A percentile compares a stretch with the other conserved stretches of the same genome.
Evolutionary conservation across 2,888 invertebrate genomes (phyloP).

Genomic region (Agonopterix alstromeriana): DNA sequence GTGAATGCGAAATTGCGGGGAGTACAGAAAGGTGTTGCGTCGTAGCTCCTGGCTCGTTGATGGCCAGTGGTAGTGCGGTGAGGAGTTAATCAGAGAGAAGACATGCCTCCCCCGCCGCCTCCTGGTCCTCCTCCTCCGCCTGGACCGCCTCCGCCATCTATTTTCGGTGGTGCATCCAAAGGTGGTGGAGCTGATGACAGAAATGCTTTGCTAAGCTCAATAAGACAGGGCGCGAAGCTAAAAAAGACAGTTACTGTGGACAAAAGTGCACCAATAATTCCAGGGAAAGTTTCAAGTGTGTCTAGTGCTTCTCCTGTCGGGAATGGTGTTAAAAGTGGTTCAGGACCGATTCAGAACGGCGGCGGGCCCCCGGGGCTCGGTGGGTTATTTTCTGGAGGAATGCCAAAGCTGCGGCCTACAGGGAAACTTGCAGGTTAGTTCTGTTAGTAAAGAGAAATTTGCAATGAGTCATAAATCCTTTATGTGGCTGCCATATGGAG

Average conservation of each 20-base stretch:
- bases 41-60: constrained; percentile 16
- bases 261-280: constrained; percentile 88
- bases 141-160: constrained; percentile 75
- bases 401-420: constrained; percentile 87
- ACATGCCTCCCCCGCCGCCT: constrained; percentile 79
- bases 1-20: constrained; percentile 30
- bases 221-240: constrained; percentile 87
- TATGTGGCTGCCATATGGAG: too few relatives aligned
- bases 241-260: constrained; percentile 94
- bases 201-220: constrained; percentile 86
- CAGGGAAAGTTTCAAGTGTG: constrained; percentile 75
- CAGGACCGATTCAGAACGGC: constrained; percentile 56
- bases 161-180: constrained; percentile 61
- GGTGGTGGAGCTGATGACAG: constrained; percentile 76
- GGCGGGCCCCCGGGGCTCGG: constrained; percentile 72
- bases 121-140: constrained; percentile 82
- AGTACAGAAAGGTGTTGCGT: constrained; percentile 17
- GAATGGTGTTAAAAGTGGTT: constrained; percentile 45
- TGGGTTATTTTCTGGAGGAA: constrained; percentile 88
- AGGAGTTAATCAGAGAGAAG: constrained; percentile 30
- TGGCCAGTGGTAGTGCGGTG: constrained; percentile 31
- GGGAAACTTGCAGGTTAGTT: constrained; percentile 70
- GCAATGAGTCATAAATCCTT: too few relatives aligned
- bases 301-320: constrained; percentile 40
- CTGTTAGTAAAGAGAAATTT: background rate